These are phyloP conservation scores for Otus sunia DNA, from an alignment of 2,113 vertebrate genomes.

Conservation along the genomic window DNA sequence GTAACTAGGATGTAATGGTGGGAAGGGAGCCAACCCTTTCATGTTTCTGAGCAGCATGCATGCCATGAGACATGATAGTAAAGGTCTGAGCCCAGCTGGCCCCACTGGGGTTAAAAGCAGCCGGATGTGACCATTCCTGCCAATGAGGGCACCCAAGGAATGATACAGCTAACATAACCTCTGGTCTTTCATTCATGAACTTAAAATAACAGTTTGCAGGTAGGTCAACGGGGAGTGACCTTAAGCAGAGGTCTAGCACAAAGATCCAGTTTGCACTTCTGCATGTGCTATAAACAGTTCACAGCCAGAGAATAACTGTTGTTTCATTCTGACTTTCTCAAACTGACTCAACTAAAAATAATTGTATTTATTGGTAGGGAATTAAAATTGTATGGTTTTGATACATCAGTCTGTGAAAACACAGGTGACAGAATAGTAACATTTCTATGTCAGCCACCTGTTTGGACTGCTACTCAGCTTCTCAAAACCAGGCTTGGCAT, in stretches of 20 bases:
- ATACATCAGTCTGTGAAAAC: background rate
- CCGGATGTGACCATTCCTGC: background rate
- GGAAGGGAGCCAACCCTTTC: background rate
- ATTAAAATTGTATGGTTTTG: background rate
- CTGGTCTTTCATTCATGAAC: background rate
- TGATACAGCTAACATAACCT: background rate
- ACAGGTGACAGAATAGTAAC: background rate
- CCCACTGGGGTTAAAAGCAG: background rate
- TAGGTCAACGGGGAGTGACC: background rate
- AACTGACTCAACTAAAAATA: background rate
- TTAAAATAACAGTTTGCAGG: background rate
- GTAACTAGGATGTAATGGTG: background rate
- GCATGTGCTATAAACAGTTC: fast-evolving
- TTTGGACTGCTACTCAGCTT: background rate
- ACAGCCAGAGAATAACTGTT: background rate
- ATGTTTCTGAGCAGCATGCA: background rate
- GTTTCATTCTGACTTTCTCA: background rate
- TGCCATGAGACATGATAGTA: background rate
- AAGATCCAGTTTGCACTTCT: background rate
- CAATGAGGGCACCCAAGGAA: background rate
- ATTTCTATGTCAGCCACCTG: background rate
- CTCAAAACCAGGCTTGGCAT: background rate
- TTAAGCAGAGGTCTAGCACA: background rate
- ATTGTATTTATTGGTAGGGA: background rate
- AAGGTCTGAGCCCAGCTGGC: background rate